Percentiles rank a stretch among this genome's conserved stretches.
Conservation (phyloP, 2,797 vertebrate genomes). For the Phataginus tetradactyla region DNA sequence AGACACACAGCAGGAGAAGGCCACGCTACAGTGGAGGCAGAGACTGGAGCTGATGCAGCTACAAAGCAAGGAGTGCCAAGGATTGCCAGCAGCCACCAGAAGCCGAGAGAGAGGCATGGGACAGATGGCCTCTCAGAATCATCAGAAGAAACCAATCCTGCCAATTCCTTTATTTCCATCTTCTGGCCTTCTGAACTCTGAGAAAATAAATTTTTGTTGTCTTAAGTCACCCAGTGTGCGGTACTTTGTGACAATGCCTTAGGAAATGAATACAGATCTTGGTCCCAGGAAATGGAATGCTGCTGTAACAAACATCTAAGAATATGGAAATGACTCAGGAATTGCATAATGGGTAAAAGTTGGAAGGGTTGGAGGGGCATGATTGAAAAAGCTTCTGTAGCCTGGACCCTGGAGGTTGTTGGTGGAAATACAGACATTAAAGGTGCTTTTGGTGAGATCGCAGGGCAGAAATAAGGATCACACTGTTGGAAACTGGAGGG, state of each 20-base stretch:
- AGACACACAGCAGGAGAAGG: neutral
- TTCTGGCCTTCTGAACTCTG: neutral
- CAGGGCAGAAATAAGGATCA: neutral
- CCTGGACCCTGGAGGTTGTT: neutral
- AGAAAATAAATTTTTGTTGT: neutral
- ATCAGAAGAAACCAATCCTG: neutral
- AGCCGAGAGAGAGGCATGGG: neutral
- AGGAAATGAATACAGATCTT: neutral
- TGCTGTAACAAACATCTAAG: neutral
- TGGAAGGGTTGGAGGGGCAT: neutral
- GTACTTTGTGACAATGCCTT: neutral
- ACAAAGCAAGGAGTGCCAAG: neutral
- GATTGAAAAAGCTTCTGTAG: neutral
- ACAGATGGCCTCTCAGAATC: neutral
- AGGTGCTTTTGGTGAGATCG: neutral
- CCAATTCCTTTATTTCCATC: neutral
- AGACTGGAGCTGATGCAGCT: neutral
- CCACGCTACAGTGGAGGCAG: neutral
- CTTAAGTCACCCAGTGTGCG: neutral
- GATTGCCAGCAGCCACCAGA: too few relatives aligned
- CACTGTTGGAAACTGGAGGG: neutral
- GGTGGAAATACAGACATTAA: neutral
- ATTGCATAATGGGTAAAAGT: neutral
- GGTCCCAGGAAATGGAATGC: neutral
- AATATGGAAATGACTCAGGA: neutral